Evolutionary conservation across 2,888 invertebrate genomes (phyloP).

Genomic region (Drosophila neotestacea): DNA sequence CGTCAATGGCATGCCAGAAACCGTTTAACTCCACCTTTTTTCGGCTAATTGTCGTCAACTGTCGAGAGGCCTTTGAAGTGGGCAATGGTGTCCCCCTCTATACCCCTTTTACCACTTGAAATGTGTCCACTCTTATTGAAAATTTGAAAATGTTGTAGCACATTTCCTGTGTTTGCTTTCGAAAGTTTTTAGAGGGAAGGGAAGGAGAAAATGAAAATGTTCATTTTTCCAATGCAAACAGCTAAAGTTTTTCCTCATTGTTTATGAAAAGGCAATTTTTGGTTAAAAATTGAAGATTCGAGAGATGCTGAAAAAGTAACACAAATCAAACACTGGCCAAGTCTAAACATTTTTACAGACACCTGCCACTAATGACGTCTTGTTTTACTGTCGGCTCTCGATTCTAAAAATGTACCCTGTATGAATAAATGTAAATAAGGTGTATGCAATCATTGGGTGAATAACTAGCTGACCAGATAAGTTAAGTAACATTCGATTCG

Average conservation of each 20-base stretch:
- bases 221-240: conserved; percentile 45
- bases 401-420: conserved; percentile 35
- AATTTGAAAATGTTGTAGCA: conserved; percentile 52
- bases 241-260: conserved; percentile 48
- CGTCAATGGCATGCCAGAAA: conserved; percentile 65
- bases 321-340: conserved; percentile 73
- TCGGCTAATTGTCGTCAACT: conserved; percentile 68
- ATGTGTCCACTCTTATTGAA: conserved; percentile 37
- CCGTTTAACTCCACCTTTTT: conserved; percentile 50
- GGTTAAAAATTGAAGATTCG: conserved; percentile 17
- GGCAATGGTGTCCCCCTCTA: conserved; percentile 2
- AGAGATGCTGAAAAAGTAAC: conserved; percentile 45
- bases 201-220: conserved; percentile 14
- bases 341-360: conserved; percentile 82
- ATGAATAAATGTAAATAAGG: not conserved
- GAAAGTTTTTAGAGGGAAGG: conserved; percentile 14
- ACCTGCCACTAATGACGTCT: conserved; percentile 79
- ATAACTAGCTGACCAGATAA: no score
- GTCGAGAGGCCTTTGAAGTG: conserved; percentile 60
- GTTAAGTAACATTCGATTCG: no score
- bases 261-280: conserved; percentile 69
- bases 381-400: conserved; percentile 63
- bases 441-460: not conserved
- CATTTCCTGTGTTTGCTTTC: conserved; percentile 71
- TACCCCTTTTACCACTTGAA: not conserved